Percentiles rank a stretch among this genome's conserved stretches.
phyloP scores from a whole-genome alignment of 1,140 invertebrate species.

The Hestina assimilis region DNA sequence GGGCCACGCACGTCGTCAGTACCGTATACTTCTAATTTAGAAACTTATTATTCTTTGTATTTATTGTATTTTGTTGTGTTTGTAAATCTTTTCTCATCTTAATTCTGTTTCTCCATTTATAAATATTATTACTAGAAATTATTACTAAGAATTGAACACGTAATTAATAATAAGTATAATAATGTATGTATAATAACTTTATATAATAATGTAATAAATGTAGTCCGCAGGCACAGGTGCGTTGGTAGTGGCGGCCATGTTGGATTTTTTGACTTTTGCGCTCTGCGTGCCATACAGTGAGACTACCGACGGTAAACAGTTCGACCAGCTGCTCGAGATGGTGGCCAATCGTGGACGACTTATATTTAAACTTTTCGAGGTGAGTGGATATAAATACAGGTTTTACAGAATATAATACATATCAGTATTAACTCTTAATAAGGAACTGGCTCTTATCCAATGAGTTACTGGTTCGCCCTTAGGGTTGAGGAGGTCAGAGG shows the following conservation, averaged over 20 bases:
- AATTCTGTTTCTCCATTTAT: too few relatives aligned
- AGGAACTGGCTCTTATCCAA: too few relatives aligned
- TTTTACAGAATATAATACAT: neutral
- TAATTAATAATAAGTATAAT: too few relatives aligned
- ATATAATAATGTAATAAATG: conserved; percentile 6
- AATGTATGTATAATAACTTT: too few relatives aligned
- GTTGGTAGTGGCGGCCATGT: conserved; percentile 93
- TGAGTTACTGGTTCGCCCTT: too few relatives aligned
- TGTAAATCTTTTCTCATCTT: too few relatives aligned
- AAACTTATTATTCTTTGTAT: too few relatives aligned
- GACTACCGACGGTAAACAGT: conserved; percentile 98
- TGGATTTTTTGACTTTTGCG: conserved; percentile 99
- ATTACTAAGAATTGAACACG: too few relatives aligned
- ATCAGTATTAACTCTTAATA: too few relatives aligned
- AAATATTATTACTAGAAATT: too few relatives aligned
- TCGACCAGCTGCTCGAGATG: conserved; percentile 96
- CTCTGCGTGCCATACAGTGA: conserved; percentile 99
- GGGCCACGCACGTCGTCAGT: conserved; percentile 95
- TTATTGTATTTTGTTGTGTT: too few relatives aligned
- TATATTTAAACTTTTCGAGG: conserved; percentile 96
- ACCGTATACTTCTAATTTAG: neutral
- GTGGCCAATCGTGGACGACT: conserved; percentile 94
- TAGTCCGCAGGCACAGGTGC: conserved; percentile 83
- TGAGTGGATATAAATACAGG: conserved; percentile 42
- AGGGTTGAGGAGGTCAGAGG: too few relatives aligned